A percentile compares a stretch with the other conserved stretches of the same genome.
These are phyloP conservation scores for Seriola rivoliana DNA, from an alignment of 2,113 vertebrate genomes.

Conservation along the genomic window DNA sequence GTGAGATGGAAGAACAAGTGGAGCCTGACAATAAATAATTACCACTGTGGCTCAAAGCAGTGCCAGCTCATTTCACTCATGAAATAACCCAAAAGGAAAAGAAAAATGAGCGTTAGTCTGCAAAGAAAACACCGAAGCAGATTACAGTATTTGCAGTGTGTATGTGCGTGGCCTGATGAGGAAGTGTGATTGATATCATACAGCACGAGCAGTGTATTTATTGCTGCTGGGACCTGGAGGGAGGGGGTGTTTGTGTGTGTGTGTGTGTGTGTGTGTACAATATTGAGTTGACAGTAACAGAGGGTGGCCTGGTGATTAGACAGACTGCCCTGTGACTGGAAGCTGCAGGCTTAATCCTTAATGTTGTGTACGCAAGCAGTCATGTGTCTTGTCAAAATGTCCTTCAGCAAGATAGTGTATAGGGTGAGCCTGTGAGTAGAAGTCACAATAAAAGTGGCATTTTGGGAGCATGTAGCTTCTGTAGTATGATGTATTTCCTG, in stretches of 20 bases:
- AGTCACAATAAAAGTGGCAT: background rate
- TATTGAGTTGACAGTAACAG: constrained; percentile 34
- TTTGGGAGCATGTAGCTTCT: background rate
- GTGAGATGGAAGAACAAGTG: constrained; percentile 28
- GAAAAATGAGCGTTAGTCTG: constrained; percentile 40
- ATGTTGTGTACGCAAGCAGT: background rate
- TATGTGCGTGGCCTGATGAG: constrained; percentile 35
- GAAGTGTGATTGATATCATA: constrained; percentile 49
- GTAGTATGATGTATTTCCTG: background rate
- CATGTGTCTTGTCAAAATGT: constrained; percentile 24
- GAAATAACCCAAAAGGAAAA: constrained; percentile 53
- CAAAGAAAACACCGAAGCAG: constrained; percentile 28
- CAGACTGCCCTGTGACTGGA: constrained; percentile 9
- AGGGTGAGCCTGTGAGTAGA: background rate
- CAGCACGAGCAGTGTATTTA: constrained; percentile 30
- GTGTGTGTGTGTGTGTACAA: no score
- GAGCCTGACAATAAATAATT: constrained; percentile 59
- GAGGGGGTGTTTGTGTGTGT: no score
- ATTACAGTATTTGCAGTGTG: constrained; percentile 49
- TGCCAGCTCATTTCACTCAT: constrained; percentile 55
- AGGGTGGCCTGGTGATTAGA: constrained; percentile 32
- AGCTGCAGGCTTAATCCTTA: background rate
- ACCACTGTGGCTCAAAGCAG: constrained; percentile 25
- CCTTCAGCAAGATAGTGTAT: constrained; percentile 2
- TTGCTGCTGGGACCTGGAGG: constrained; percentile 19